Percentiles rank a stretch among this genome's conserved stretches.
Evolutionary conservation across 1,140 invertebrate genomes (phyloP).

Genomic region (Drosophila navojoa): DNA sequence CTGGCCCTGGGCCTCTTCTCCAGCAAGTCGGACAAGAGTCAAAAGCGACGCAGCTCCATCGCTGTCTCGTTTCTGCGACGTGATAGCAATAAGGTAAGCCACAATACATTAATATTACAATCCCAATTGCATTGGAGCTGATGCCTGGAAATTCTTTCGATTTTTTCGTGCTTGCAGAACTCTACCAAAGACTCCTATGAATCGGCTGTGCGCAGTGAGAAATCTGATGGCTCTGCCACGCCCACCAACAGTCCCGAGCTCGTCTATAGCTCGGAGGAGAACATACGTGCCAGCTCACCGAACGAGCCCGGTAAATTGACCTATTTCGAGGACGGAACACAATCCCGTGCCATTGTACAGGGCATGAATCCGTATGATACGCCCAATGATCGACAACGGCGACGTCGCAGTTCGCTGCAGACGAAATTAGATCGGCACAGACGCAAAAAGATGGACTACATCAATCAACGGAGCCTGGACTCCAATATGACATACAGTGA

Average conservation of each 20-base stretch:
- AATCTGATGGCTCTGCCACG: conserved; percentile 74
- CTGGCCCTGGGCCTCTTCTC: conserved; percentile 77
- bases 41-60: conserved; percentile 83
- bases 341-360: conserved; percentile 59
- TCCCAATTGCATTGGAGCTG: no score
- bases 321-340: conserved; percentile 77
- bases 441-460: conserved; percentile 86
- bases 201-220: conserved; percentile 81
- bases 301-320: conserved; percentile 78
- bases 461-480: conserved; percentile 80
- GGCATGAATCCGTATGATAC: conserved; percentile 69
- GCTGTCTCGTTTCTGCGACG: conserved; percentile 77
- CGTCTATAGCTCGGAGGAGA: conserved; percentile 78
- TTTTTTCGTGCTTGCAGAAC: conserved; percentile 49
- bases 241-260: conserved; percentile 72
- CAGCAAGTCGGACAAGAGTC: conserved; percentile 75
- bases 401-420: conserved; percentile 90
- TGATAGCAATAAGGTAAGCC: conserved; percentile 78
- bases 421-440: conserved; percentile 88
- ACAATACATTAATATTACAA: background rate
- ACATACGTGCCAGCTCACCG: conserved; percentile 75
- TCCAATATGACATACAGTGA: conserved; percentile 56
- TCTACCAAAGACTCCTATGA: conserved; percentile 83
- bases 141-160: background rate
- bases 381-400: conserved; percentile 78